A percentile compares a stretch with the other conserved stretches of the same genome.
Evolutionary conservation across 2,797 vertebrate genomes (phyloP).

Genomic region (Argyrosomus regius): DNA sequence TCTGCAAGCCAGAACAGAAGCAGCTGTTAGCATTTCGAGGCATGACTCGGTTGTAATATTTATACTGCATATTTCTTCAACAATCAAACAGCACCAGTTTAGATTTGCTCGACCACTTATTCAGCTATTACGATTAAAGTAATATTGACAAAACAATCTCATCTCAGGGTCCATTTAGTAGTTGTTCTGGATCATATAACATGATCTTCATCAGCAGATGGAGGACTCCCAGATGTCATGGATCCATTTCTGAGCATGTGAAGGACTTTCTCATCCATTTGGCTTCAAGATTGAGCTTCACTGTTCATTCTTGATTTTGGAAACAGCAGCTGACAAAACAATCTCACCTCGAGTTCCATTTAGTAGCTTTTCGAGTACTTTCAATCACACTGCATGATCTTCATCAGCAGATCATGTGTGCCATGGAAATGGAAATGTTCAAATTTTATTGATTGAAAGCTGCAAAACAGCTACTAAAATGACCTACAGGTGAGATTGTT

Average conservation of each 20-base stretch:
- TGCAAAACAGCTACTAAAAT: background rate
- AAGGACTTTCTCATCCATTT: background rate
- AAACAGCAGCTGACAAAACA: background rate
- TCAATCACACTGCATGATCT: background rate
- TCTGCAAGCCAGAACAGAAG: constrained; percentile 19
- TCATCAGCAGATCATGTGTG: background rate
- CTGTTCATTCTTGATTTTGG: background rate
- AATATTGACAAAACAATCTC: background rate
- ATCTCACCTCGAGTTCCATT: background rate
- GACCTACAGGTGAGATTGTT: background rate
- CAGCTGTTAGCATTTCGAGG: constrained; percentile 9
- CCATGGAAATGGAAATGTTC: background rate
- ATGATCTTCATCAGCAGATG: background rate
- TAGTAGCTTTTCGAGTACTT: background rate
- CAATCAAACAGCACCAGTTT: constrained; percentile 1
- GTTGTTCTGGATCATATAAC: background rate
- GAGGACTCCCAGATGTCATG: constrained; percentile 6
- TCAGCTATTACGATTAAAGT: background rate
- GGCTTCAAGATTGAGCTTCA: background rate
- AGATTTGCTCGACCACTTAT: background rate
- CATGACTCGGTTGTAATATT: background rate
- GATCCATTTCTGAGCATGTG: background rate
- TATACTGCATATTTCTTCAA: background rate
- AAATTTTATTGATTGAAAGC: background rate
- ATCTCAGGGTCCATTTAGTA: background rate